These are phyloP conservation scores for Sinosuthora webbiana DNA, from an alignment of 2,113 vertebrate genomes.

Conservation along the genomic window DNA sequence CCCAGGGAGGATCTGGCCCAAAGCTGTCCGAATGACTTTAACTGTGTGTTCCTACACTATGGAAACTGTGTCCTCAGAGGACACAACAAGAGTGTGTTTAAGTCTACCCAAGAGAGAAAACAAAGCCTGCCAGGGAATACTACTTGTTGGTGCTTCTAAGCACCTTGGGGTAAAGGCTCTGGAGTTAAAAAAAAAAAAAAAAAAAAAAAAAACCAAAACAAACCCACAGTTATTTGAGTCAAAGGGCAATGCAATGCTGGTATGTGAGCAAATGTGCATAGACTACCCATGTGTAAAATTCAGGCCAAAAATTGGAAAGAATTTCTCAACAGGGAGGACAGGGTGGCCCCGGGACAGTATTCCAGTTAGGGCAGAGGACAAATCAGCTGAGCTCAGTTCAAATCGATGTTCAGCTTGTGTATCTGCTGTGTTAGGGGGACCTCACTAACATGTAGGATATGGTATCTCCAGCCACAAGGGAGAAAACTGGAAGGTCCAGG, in stretches of 20 bases:
- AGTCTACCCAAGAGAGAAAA: not conserved
- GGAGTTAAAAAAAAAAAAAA: not conserved
- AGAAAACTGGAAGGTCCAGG: not conserved
- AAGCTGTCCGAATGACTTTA: not conserved
- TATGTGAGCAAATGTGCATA: not conserved
- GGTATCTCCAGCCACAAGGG: not conserved
- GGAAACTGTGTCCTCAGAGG: not conserved
- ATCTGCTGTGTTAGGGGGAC: not conserved
- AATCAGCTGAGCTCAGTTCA: not conserved
- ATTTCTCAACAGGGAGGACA: not conserved
- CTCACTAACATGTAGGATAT: accelerated
- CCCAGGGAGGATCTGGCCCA: not conserved
- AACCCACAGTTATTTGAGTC: not conserved
- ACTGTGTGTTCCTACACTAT: not conserved
- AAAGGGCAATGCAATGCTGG: not conserved
- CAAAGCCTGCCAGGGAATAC: not conserved
- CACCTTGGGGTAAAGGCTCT: not conserved
- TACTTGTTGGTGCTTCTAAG: not conserved
- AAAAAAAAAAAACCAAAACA: too few species aligned
- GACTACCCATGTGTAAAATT: not conserved
- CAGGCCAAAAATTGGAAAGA: not conserved
- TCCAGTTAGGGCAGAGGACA: not conserved
- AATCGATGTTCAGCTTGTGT: not conserved
- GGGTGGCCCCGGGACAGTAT: not conserved
- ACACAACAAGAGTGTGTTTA: not conserved